A percentile compares a stretch with the other conserved stretches of the same genome.
These are phyloP conservation scores for Pseudopleuronectes americanus DNA, from an alignment of 2,797 vertebrate species.

Conservation along the genomic window DNA sequence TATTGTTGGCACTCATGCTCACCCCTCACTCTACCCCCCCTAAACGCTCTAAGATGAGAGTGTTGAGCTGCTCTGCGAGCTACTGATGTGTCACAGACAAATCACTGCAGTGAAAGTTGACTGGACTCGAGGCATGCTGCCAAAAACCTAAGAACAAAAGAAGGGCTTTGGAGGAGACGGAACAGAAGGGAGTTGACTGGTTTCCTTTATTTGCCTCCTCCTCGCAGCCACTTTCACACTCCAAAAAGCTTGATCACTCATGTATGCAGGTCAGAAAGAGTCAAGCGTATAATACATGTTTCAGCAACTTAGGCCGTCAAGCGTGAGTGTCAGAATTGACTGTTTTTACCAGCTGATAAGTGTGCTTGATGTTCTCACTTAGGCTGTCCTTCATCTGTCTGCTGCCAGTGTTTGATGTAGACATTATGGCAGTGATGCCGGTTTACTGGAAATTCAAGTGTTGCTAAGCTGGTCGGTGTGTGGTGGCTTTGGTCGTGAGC, in stretches of 20 bases:
- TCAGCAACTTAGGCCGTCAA: constrained; percentile 35
- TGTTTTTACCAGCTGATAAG: constrained; percentile 30
- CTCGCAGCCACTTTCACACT: constrained; percentile 51
- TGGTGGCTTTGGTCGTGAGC: too few species aligned
- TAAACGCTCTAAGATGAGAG: constrained; percentile 51
- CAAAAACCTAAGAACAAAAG: constrained; percentile 57
- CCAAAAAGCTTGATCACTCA: constrained; percentile 53
- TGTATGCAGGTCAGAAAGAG: constrained; percentile 58
- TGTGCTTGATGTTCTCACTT: constrained; percentile 20
- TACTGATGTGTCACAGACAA: constrained; percentile 62
- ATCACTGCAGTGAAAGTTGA: constrained; percentile 68
- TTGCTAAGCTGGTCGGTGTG: background rate
- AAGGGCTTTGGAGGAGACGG: constrained; percentile 45
- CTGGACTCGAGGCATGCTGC: constrained; percentile 48
- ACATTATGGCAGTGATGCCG: constrained; percentile 27
- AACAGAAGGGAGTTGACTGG: constrained; percentile 44
- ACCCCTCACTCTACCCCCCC: constrained; percentile 11
- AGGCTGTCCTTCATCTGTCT: constrained; percentile 3
- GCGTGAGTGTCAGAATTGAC: constrained; percentile 7
- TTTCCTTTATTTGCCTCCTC: constrained; percentile 35
- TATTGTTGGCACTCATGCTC: constrained; percentile 10
- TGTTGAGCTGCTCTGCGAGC: constrained; percentile 47
- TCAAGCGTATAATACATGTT: constrained; percentile 52
- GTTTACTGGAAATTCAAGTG: constrained; percentile 8
- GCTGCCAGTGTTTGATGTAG: constrained; percentile 8